Base-by-base conservation (phyloP, 2,113 vertebrate species). In the Tylochromis polylepis region DNA sequence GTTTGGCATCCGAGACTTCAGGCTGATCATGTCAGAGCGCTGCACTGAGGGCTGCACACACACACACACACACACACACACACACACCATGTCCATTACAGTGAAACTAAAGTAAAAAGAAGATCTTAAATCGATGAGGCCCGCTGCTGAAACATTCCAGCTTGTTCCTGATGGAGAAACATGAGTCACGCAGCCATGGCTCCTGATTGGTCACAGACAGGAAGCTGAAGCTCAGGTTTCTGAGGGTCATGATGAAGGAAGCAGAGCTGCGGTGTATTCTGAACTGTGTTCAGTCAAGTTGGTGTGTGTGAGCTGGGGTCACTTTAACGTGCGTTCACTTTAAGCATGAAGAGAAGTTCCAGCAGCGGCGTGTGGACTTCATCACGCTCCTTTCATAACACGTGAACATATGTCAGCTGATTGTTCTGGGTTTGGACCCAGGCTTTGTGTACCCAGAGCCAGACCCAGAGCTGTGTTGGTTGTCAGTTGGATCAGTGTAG, bases 1-100 rank as follows among this genome's bases (percentile, higher is more conserved):
- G 93, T 97, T 98, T 18, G 97, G 96, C 98, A 99, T 99, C 88
- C 97, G 97, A 72, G 97, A 97, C 96, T 99, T 99, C 81, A 99
- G 95, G 1, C 98, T 98, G 95, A 99, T 97, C 97, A 99, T 98
- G 91, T 99, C 99, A 0, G 98, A 98, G 95, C 98, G 97, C 90
- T 99, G 98, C n/a, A 99, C 96, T 6, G 96, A 94, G 29, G 97
- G 96, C 98, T 99, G 89, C 3, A 70, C n/a, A 86, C 72, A 92
- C 84, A 91, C 81, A 88, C 79, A 91, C n/a, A 89, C 77, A 7
- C 3, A 1, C 22, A 4, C 22, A 65, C 34, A 67, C 11, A 15
- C 62, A 49, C 15, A 16, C 46, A 8, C 16, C 18, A 38, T 41
- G 20, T 38, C 34, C 38, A 67, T 38, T 62, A 62, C 20, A 22